Percentiles rank a stretch among this genome's conserved stretches.
phyloP scores from a whole-genome alignment of 2,888 invertebrate species.

The Spilosoma lubricipeda region DNA sequence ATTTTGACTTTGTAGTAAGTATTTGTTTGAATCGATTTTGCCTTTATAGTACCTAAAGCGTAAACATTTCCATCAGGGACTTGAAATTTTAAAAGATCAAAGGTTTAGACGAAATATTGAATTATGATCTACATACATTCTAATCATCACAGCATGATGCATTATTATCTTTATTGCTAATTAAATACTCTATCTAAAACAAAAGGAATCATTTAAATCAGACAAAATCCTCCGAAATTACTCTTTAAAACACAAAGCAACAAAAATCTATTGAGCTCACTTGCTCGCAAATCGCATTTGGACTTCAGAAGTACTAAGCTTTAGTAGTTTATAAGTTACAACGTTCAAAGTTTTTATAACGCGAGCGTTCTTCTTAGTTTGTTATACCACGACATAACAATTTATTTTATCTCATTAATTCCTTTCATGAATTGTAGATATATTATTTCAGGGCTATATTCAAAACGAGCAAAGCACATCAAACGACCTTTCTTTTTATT shows the following conservation, averaged over 20 bases:
- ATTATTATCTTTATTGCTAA: too few relatives aligned
- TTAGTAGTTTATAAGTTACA: background rate
- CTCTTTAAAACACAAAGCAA: too few relatives aligned
- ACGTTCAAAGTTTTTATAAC: background rate
- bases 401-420: background rate
- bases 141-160: background rate
- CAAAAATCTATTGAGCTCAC: too few relatives aligned
- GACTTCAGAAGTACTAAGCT: background rate
- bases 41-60: background rate
- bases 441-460: background rate
- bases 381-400: background rate
- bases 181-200: too few relatives aligned
- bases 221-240: background rate
- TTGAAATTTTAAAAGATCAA: background rate
- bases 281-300: background rate
- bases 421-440: background rate
- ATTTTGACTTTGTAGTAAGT: background rate
- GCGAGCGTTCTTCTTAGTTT: background rate
- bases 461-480: background rate
- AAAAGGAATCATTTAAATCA: background rate
- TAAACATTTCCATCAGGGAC: too few relatives aligned
- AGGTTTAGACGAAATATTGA: background rate
- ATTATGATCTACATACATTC: background rate
- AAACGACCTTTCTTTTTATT: background rate
- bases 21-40: background rate